A percentile compares a stretch with the other conserved stretches of the same genome.
phyloP scores from a whole-genome alignment of 92 coral and sea anemone species.

The Epizoanthus ramosus region DNA sequence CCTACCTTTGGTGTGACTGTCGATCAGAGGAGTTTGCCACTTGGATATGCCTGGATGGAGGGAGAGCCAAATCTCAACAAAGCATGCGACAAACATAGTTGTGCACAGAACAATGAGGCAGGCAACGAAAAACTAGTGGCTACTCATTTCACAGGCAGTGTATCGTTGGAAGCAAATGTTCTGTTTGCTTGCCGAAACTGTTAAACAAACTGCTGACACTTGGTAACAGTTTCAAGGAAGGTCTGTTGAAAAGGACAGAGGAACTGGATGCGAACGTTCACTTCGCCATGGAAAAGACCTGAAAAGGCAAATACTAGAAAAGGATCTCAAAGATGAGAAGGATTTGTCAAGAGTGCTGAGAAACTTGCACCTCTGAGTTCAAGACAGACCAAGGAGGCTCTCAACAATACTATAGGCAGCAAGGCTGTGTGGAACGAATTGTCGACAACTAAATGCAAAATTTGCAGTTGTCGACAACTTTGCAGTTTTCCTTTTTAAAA shows the following conservation, averaged over 20 bases:
- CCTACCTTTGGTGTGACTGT: constrained; percentile 53
- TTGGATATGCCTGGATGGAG: constrained; percentile 48
- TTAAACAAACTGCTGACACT: constrained; percentile 18
- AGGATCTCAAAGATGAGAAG: too few species aligned
- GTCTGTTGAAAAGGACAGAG: constrained; percentile 20
- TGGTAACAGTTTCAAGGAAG: constrained; percentile 38
- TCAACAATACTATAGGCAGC: too few species aligned
- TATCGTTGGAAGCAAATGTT: constrained; percentile 9
- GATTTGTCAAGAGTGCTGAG: too few species aligned
- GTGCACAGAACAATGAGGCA: neutral
- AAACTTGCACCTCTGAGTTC: too few species aligned
- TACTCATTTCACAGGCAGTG: constrained; percentile 54
- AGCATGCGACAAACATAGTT: constrained; percentile 30
- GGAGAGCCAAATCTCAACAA: constrained; percentile 37
- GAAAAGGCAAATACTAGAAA: too few species aligned
- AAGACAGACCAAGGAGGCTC: too few species aligned
- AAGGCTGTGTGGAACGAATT: too few species aligned
- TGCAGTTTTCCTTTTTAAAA: too few species aligned
- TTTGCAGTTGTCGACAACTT: too few species aligned
- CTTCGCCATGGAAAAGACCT: too few species aligned
- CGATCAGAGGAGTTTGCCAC: constrained; percentile 57
- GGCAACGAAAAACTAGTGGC: constrained; percentile 2
- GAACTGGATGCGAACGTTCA: constrained; percentile 15
- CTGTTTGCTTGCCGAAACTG: constrained; percentile 39
- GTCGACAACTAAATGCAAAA: too few species aligned